Evolutionary conservation across 2,888 invertebrate genomes (phyloP), one percentile per base, ranked within the genome.

Genomic region (Octonoba sinensis): DNA sequence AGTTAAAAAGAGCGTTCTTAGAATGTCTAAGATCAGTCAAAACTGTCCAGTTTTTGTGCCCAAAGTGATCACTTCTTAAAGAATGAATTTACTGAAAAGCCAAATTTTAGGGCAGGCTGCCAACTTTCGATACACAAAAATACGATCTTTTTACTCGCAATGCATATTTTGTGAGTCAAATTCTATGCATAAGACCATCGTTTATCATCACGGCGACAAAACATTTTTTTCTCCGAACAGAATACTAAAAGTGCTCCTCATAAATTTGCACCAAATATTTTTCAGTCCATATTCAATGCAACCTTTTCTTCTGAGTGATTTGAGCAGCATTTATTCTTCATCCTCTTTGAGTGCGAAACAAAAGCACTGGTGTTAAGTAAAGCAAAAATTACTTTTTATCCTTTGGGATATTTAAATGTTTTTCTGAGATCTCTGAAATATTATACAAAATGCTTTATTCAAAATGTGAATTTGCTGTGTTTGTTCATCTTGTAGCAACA

Each of bases 141-240:
- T 64, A 22, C 65, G 16, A n/a, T 51, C 60, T 72, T 77, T 65
- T 44, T 65, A 51, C 65, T 72, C 66, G 51, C 46, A 44, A 54
- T 67, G 66, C 72, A 71, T 67, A 62, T 77, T 79, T 72, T 66
- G 72, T 27, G 56, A 67, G 54, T 79, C 67, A 66, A 57, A 79
- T 79, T 73, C 60, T 67, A 44, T 60, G 49, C 60, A 62, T 60
- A 65, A 72, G 60, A 73, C 73, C 66, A 72, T 67, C 72, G 79
- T 72, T 67, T 79, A 70, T 73, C 79, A 73, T 36, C 60, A 27
- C 59, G 54, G 65, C 24, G 67, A 51, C 27, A 46, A 67, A 59
- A 66, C 60, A 79, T 78, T 78, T 78, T 65, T 79, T 79, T 78
- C 60, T 77, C 44, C 16, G n/a, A 62, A 36, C 36, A 36, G 44